Conservation (phyloP, 2,113 vertebrate species). For the Nyctereutes procyonoides region DNA sequence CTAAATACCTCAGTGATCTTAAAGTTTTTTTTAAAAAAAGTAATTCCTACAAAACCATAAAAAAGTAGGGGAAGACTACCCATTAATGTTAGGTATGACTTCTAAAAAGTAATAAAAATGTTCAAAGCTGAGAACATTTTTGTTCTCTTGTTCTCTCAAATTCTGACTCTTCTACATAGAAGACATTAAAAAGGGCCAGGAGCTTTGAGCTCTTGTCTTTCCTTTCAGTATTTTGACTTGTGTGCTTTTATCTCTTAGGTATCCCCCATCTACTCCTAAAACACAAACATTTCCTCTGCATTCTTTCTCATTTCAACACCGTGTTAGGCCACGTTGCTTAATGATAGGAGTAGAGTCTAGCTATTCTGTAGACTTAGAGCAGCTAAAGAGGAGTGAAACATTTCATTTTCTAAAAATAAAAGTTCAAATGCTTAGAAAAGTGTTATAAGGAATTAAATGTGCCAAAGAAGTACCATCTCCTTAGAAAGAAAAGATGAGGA, state of each 20-base stretch:
- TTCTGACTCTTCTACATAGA: too few species aligned
- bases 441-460: neutral
- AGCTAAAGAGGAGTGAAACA: neutral
- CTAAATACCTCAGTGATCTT: neutral
- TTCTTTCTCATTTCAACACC: neutral
- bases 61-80: neutral
- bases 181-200: neutral
- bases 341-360: neutral
- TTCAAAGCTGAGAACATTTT: conserved; percentile 36
- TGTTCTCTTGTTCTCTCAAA: too few species aligned
- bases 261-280: neutral
- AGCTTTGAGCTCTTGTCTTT: neutral
- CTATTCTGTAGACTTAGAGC: neutral
- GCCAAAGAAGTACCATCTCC: neutral
- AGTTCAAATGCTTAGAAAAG: neutral
- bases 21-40: conserved; percentile 32
- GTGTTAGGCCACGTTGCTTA: neutral
- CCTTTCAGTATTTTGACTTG: neutral
- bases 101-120: neutral
- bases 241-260: neutral
- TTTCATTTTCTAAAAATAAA: neutral
- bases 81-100: neutral
- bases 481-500: neutral
- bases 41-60: neutral
- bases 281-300: neutral